Base-by-base conservation (phyloP, 2,113 vertebrate genomes). In the Sigmodon hispidus region DNA sequence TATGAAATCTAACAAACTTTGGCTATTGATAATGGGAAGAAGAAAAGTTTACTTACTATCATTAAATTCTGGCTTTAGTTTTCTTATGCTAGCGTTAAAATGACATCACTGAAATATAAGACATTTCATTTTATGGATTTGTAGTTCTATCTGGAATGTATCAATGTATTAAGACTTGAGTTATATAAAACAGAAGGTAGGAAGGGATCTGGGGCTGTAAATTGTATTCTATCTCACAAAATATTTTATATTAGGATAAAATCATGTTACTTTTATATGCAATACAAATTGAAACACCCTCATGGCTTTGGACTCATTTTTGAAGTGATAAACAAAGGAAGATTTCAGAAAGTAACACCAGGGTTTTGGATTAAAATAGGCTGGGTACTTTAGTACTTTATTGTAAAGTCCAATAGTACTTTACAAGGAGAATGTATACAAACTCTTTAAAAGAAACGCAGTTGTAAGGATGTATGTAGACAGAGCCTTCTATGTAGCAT, bases 101-200 rank as follows among this genome's bases (percentile, higher is more conserved):
- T 75, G 63, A 0, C n/a, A 45, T 67, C 57, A 40, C 34, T 55
- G 79, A 45, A 89, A 9, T 45, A 55, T 4, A 80, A 59, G 5
- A 75, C 65, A 73, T 87, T 87, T 87, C 70, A 91, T n/a, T 93
- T 76, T 57, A 87, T 8, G 86, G 50, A 43, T 50, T 94, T 50
- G 59, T 63, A 31, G 1, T 92, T 93, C 86, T 77, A 48, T 1
- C 34, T 40, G 34, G 50, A 69, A 86, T 17, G 4, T 72, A 83
- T 21, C 24, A 92, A 89, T n/a, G 40, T 69, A 70, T 34, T 83
- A 10, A n/a, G 22, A 87, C 34, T 4, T 57, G 21, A 91, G 24
- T 86, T 90, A 79, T 5, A 12, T 26, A 50, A 91, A 45, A 80
- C 1, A 55, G 21, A 26, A 93, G 57, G 24, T 24, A 3, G 72